These are phyloP conservation scores for Cerceris rybyensis DNA, from an alignment of 2,888 invertebrate species.

Conservation along the genomic window DNA sequence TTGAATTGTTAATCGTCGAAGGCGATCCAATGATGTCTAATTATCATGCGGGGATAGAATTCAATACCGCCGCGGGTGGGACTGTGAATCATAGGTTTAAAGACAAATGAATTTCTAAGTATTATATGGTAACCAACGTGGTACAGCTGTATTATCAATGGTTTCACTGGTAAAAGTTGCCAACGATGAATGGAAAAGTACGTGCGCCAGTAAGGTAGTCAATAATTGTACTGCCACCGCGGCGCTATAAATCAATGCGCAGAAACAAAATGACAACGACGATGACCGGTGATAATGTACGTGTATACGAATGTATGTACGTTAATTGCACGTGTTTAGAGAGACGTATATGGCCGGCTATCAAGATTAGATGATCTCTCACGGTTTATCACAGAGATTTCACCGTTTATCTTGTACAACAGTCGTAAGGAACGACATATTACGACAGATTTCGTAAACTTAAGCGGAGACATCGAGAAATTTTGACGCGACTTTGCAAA, in stretches of 20 bases:
- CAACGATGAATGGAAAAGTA: conserved; percentile 15
- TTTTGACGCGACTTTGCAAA: no score
- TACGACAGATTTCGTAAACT: conserved; percentile 39
- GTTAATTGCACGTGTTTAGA: conserved; percentile 51
- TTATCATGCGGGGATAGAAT: conserved; percentile 47
- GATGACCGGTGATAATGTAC: conserved; percentile 53
- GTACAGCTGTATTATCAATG: conserved; percentile 32
- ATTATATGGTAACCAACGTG: conserved; percentile 52
- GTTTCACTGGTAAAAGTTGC: conserved; percentile 18
- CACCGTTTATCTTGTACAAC: conserved; percentile 12
- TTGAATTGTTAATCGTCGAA: conserved; percentile 57
- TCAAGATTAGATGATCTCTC: conserved; percentile 46
- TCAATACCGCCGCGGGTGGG: conserved; percentile 31
- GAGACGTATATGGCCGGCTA: conserved; percentile 34
- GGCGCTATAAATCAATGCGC: conserved; percentile 55
- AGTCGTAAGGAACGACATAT: conserved; percentile 27
- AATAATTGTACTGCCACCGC: conserved; percentile 53
- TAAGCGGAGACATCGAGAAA: no score
- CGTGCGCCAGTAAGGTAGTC: conserved; percentile 34
- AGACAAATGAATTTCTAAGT: conserved; percentile 57
- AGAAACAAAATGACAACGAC: conserved; percentile 55
- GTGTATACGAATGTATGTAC: conserved; percentile 49
- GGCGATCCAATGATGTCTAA: conserved; percentile 46
- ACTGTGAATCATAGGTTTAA: conserved; percentile 48
- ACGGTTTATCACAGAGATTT: conserved; percentile 41